A percentile compares a stretch with the other conserved stretches of the same genome.
phyloP scores from a whole-genome alignment of 2,113 vertebrate genomes.

The Mionectes macconnelli region DNA sequence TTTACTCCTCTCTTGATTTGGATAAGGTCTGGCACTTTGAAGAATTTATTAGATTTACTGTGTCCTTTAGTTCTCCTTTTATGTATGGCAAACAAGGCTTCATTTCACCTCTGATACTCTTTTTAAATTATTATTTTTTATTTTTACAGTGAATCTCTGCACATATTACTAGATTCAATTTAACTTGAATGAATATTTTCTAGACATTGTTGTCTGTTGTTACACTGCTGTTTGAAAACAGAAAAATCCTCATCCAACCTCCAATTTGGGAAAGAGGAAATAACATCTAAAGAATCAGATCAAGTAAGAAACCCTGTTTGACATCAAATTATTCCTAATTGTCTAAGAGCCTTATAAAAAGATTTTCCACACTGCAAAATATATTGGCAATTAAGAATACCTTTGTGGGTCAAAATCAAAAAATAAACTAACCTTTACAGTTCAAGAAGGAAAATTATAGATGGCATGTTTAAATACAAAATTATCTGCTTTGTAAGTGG shows the following conservation, averaged over 20 bases:
- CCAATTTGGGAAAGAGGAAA: neutral
- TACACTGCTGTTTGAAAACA: neutral
- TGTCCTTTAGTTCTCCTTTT: neutral
- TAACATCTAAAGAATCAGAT: neutral
- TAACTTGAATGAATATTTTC: neutral
- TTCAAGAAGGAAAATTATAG: neutral
- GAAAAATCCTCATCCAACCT: neutral
- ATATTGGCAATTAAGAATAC: neutral
- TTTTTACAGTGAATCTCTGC: neutral
- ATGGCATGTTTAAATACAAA: neutral
- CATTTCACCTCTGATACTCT: neutral
- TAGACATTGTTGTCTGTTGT: neutral
- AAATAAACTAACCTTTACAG: neutral
- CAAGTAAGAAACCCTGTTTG: neutral
- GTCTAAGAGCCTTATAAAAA: neutral
- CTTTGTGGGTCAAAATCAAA: neutral
- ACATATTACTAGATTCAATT: neutral
- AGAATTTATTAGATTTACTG: neutral
- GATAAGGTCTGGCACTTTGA: conserved; percentile 23
- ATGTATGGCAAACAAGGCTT: neutral
- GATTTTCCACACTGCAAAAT: neutral
- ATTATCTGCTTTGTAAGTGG: neutral
- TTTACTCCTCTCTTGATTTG: neutral
- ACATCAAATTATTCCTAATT: neutral
- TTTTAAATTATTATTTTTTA: neutral